Evolutionary conservation across 2,113 vertebrate species (phyloP).

Genomic region (Galemys pyrenaicus): DNA sequence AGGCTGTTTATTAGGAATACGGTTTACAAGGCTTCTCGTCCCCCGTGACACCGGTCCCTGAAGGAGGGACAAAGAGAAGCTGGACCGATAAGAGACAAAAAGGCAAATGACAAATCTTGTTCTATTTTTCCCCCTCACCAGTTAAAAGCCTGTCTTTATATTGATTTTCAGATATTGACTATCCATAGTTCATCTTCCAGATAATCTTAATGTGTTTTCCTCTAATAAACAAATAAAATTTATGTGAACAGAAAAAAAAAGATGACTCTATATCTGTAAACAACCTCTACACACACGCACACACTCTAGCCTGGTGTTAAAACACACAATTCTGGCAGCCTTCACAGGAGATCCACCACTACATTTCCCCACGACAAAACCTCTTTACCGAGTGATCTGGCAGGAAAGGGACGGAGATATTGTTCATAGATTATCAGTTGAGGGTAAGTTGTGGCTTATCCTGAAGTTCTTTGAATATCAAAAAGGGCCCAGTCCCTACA

Average conservation of each 20-base stretch:
- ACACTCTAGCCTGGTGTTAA: neutral
- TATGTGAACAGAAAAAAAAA: conserved; percentile 57
- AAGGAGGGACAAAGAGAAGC: neutral
- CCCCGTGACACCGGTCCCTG: neutral
- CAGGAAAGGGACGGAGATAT: neutral
- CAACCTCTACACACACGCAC: neutral
- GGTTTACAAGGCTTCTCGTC: neutral
- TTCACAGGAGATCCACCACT: neutral
- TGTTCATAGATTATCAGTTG: conserved; percentile 20
- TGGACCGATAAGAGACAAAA: conserved; percentile 6
- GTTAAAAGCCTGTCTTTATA: conserved; percentile 65
- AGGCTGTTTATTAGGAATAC: conserved; percentile 34
- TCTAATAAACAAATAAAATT: conserved; percentile 72
- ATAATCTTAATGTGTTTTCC: conserved; percentile 66
- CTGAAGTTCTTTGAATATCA: neutral
- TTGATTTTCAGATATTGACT: conserved; percentile 68
- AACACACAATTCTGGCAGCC: neutral
- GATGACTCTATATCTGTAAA: conserved; percentile 48
- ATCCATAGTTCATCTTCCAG: conserved; percentile 62
- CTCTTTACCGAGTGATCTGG: conserved; percentile 9
- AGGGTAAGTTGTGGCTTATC: neutral
- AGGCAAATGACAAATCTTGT: neutral
- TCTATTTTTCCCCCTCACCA: neutral
- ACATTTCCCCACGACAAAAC: neutral
- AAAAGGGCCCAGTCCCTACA: neutral